These are phyloP conservation scores for Myripristis murdjan DNA, from an alignment of 2,797 vertebrate species.

Conservation along the genomic window DNA sequence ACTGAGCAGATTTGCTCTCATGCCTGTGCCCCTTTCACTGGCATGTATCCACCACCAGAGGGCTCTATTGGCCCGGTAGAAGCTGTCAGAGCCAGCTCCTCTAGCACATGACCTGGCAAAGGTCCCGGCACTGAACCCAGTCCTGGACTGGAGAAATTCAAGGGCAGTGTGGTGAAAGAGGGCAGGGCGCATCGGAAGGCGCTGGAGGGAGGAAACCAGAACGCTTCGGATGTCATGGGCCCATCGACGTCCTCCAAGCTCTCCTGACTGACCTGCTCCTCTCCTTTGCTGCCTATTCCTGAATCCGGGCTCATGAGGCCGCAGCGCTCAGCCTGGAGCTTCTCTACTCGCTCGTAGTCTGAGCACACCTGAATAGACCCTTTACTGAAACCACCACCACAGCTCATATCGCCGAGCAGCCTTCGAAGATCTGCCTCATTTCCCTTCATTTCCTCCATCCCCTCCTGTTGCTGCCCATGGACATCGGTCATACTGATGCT, in stretches of 20 bases:
- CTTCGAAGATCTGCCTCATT: slow-evolving; percentile 7
- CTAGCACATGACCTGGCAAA: slow-evolving; percentile 2
- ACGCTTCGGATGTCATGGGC: slow-evolving; percentile 30
- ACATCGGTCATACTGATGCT: slow-evolving; percentile 7
- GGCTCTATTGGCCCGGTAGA: slow-evolving; percentile 50
- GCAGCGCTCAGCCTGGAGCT: not conserved
- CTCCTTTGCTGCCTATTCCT: slow-evolving; percentile 35
- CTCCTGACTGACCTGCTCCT: slow-evolving; percentile 68
- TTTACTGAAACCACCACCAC: slow-evolving; percentile 7
- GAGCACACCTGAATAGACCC: slow-evolving; percentile 59
- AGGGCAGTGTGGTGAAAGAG: not conserved
- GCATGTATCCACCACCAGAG: slow-evolving; percentile 74
- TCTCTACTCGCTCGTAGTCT: slow-evolving; percentile 54
- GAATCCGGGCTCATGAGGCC: slow-evolving; percentile 65
- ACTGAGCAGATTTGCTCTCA: too few relatives aligned
- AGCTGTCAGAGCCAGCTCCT: not conserved
- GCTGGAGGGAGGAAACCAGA: slow-evolving; percentile 14
- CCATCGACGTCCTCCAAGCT: slow-evolving; percentile 30
- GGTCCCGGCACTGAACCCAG: not conserved
- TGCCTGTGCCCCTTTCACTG: slow-evolving; percentile 56
- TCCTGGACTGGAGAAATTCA: not conserved
- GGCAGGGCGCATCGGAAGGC: not conserved
- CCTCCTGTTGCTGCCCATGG: not conserved
- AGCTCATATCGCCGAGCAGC: slow-evolving; percentile 18
- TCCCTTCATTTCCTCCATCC: not conserved